Base-by-base conservation (phyloP, 2,113 vertebrate genomes). In the Sinocyclocheilus maitianheensis region DNA sequence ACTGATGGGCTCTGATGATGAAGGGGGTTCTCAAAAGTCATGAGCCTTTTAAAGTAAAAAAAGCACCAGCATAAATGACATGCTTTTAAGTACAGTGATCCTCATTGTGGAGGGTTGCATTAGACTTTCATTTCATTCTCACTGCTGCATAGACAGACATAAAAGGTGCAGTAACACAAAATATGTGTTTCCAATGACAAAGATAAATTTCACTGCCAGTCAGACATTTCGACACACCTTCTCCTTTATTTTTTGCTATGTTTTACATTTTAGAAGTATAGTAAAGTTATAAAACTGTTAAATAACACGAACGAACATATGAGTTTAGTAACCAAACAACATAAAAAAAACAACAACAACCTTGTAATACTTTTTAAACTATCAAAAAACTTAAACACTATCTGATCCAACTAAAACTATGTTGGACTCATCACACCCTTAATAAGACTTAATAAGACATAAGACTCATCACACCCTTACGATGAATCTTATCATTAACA, bases 11-110 rank as follows among this genome's bases (percentile, higher is more conserved):
- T 65, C 40, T 82, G 80, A 82, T 69, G 46, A 46, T 46, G 34
- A 65, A 20, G 5, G 30, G 5, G 65, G 65, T 22, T 71, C 46
- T 83, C 46, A 71, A 53, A 83, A 14, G 14, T 37, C 46, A 48
- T 18, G 60, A n/a, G 7, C 60, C 20, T 65, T 46, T 16, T 26
- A 11, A 81, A 65, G n/a, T 22, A 26, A 26, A 81, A 65, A 65
- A 37, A 14, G 9, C 4, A 65, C 7, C 37, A 16, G 37, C 14
- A 48, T 26, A 22, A 63, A 63, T 34, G 9, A 24, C 3, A 74
- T 51, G 81, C 51, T 77, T 84, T 65, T 46, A 87, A 63, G 24
- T 77, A 34, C 81, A 81, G 62, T 62, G 55, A 20, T 10, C 12
- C 58, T 58, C 11, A 43, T 14, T 22, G 34, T 79, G 20, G 24